Conservation (phyloP, 2,113 vertebrate genomes). For the Lanius collurio region DNA sequence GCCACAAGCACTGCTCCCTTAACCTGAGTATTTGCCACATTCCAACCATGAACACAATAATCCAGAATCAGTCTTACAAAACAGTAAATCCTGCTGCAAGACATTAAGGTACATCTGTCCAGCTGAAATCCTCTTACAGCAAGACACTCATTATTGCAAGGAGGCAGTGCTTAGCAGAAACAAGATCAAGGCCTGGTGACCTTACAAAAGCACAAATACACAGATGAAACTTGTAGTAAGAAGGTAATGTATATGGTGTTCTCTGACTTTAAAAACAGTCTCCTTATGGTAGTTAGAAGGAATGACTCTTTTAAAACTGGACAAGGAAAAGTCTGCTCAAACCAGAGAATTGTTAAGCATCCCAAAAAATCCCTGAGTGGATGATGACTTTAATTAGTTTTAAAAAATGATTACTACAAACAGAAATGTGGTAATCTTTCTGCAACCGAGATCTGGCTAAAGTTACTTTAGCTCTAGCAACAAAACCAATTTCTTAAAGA, state of each 20-base stretch:
- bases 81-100: constrained; percentile 54
- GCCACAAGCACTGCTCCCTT: background rate
- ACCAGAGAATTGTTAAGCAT: background rate
- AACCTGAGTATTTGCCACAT: background rate
- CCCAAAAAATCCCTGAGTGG: background rate
- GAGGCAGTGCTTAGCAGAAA: constrained; percentile 6
- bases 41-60: constrained; percentile 18
- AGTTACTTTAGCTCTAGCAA: background rate
- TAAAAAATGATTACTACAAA: background rate
- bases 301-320: background rate
- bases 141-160: constrained; percentile 20
- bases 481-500: background rate
- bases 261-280: background rate
- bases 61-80: constrained; percentile 30
- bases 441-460: background rate
- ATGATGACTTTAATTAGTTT: background rate
- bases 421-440: background rate
- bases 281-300: background rate
- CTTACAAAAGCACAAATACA: background rate
- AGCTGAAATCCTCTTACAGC: constrained; percentile 63
- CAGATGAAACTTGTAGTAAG: background rate
- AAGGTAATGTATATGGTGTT: background rate
- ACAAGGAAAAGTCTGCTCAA: background rate
- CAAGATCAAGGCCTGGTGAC: constrained; percentile 26
- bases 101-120: constrained; percentile 58